Evolutionary conservation across 2,797 vertebrate genomes (phyloP).

Genomic region (Pipistrellus pipistrellus): DNA sequence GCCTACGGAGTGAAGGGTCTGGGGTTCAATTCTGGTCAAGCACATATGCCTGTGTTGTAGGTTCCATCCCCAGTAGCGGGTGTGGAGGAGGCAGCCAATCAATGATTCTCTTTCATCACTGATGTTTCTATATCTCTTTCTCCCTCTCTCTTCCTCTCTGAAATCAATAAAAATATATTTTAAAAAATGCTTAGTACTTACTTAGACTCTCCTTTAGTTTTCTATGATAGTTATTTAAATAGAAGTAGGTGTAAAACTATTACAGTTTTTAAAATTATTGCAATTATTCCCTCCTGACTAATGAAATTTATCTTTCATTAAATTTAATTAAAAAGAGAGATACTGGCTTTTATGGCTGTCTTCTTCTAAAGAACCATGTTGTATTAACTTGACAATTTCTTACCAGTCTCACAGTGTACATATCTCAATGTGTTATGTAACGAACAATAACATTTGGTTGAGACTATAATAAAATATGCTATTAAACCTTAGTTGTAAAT

Average conservation of each 20-base stretch:
- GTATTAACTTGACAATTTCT: constrained; percentile 40
- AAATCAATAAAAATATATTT: too few species aligned
- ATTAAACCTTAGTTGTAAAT: neutral
- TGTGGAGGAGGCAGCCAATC: too few species aligned
- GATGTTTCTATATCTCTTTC: too few species aligned
- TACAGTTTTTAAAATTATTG: neutral
- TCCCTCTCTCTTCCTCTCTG: too few species aligned
- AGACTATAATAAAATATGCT: constrained; percentile 58
- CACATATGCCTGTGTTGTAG: too few species aligned
- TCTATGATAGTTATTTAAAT: constrained; percentile 53
- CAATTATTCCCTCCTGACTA: neutral
- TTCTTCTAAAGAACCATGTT: constrained; percentile 50
- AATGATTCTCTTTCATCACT: too few species aligned
- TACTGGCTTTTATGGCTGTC: constrained; percentile 20
- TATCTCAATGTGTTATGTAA: constrained; percentile 23
- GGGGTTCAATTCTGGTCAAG: too few species aligned
- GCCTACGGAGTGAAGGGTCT: too few species aligned
- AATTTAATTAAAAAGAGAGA: constrained; percentile 28
- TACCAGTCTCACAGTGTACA: neutral
- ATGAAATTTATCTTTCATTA: constrained; percentile 59
- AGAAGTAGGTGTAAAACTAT: constrained; percentile 53
- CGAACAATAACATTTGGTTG: constrained; percentile 31
- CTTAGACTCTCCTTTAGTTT: constrained; percentile 56
- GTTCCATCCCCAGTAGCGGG: too few species aligned
- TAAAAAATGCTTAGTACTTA: neutral